Evolutionary conservation across 2,888 invertebrate genomes (phyloP).

Genomic region (Gisinianus flammeolus): DNA sequence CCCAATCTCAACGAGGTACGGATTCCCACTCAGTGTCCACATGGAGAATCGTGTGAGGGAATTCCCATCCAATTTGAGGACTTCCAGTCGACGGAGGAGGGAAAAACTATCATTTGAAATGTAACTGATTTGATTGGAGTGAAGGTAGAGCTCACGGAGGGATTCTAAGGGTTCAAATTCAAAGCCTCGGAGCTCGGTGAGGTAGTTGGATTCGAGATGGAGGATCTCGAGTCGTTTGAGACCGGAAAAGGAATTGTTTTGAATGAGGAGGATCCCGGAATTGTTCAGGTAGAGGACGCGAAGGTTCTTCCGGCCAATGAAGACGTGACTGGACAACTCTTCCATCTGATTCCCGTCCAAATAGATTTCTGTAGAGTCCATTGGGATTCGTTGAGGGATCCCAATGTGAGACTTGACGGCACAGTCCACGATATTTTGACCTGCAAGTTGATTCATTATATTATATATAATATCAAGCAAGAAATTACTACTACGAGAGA

Average conservation of each 20-base stretch:
- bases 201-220: conserved; percentile 85
- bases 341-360: conserved; percentile 90
- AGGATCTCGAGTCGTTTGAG: conserved; percentile 77
- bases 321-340: conserved; percentile 84
- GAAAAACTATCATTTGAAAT: conserved; percentile 86
- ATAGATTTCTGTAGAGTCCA: conserved; percentile 94
- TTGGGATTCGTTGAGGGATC: conserved; percentile 68
- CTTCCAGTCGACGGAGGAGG: conserved; percentile 79
- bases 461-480: too few relatives aligned
- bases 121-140: conserved; percentile 80
- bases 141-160: conserved; percentile 83
- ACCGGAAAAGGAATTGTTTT: conserved; percentile 90
- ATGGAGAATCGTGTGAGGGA: conserved; percentile 80
- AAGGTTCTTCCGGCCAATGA: conserved; percentile 89
- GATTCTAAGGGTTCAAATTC: conserved; percentile 82
- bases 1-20: conserved; percentile 84
- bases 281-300: conserved; percentile 86
- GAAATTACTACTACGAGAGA: too few relatives aligned
- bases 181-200: conserved; percentile 78
- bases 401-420: conserved; percentile 66
- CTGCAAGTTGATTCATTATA: too few relatives aligned
- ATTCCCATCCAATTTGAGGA: conserved; percentile 84
- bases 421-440: conserved; percentile 91
- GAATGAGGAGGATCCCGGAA: conserved; percentile 81
- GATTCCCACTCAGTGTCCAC: conserved; percentile 80